These are phyloP conservation scores for Charina bottae DNA, from an alignment of 2,113 vertebrate species.

Conservation along the genomic window DNA sequence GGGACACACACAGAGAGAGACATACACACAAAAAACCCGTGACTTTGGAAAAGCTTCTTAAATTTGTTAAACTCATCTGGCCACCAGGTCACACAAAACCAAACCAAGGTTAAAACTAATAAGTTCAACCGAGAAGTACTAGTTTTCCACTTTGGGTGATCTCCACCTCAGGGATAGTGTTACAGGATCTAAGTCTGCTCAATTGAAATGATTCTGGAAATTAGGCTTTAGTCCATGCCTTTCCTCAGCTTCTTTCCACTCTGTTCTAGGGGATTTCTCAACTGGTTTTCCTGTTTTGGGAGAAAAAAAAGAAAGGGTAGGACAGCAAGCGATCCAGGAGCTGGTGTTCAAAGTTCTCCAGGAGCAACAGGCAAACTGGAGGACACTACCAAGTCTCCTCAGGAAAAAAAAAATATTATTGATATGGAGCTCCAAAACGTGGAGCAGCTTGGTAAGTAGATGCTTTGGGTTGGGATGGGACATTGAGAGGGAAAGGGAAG, in stretches of 20 bases:
- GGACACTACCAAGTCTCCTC: neutral
- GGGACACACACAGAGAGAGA: too few relatives aligned
- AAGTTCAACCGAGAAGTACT: rapidly evolving
- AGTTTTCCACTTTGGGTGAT: neutral
- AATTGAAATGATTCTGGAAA: neutral
- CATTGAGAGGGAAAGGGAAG: neutral
- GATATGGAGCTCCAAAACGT: neutral
- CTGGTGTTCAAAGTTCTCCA: neutral
- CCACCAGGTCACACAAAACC: neutral
- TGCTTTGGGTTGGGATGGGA: neutral
- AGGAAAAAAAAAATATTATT: neutral
- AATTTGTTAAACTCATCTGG: neutral
- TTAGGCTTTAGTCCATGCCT: neutral
- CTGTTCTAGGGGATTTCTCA: neutral
- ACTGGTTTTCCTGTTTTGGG: neutral
- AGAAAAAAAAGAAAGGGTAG: neutral
- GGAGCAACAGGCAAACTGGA: neutral
- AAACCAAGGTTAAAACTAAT: neutral
- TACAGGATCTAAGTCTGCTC: neutral
- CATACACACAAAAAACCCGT: too few relatives aligned
- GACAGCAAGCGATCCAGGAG: neutral
- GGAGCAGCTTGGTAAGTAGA: neutral
- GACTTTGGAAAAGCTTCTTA: neutral
- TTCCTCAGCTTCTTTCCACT: neutral
- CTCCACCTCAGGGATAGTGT: neutral